phyloP scores from a whole-genome alignment of 2,888 invertebrate species.

The Pseudanteris insignis region DNA sequence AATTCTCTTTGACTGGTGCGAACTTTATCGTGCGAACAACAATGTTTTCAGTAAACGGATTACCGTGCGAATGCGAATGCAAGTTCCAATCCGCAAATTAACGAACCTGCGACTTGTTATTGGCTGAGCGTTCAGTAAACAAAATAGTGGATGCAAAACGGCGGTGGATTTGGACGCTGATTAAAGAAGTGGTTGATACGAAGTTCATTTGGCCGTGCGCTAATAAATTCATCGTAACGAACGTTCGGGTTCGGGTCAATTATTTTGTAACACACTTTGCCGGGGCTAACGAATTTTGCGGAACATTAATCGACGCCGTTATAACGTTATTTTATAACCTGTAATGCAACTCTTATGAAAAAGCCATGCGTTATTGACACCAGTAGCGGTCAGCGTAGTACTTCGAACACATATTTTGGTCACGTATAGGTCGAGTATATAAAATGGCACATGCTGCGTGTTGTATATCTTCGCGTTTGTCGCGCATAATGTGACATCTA shows the following conservation, averaged over 20 bases:
- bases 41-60: constrained; percentile 32
- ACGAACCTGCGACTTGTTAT: constrained; percentile 11
- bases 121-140: constrained; percentile 3
- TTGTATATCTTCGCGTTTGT: constrained; percentile 21
- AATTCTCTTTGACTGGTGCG: too few species aligned
- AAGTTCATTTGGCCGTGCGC: constrained; percentile 29
- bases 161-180: constrained; percentile 25
- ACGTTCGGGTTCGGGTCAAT: constrained; percentile 21
- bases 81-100: constrained; percentile 7
- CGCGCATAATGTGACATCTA: constrained; percentile 41
- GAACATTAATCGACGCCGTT: constrained; percentile 38
- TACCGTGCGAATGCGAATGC: constrained; percentile 5
- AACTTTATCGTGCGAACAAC: too few species aligned
- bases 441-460: constrained; percentile 33
- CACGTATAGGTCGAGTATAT: constrained; percentile 47
- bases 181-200: constrained; percentile 28
- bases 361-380: constrained; percentile 37
- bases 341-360: constrained; percentile 36
- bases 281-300: constrained; percentile 32
- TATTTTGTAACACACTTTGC: constrained; percentile 31
- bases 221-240: constrained; percentile 27
- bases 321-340: constrained; percentile 28
- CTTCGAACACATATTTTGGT: constrained; percentile 49
- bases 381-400: constrained; percentile 47
- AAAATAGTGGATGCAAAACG: constrained; percentile 21